These are phyloP conservation scores for Nibea albiflora DNA, from an alignment of 2,113 vertebrate genomes.

Conservation along the genomic window DNA sequence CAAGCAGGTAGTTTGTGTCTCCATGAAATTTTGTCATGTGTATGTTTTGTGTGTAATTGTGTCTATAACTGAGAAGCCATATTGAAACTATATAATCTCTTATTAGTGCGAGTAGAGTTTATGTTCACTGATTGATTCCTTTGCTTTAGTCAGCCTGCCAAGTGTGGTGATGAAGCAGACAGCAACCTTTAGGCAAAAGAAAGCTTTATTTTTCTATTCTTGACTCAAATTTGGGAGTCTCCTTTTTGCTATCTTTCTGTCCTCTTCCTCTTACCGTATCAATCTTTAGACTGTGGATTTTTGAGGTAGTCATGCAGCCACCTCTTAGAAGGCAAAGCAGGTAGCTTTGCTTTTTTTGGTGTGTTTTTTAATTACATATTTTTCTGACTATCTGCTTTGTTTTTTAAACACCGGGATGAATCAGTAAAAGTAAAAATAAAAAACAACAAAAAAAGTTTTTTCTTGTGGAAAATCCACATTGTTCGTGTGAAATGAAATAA, in stretches of 20 bases:
- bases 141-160: constrained; percentile 72
- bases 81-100: constrained; percentile 70
- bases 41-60: constrained; percentile 65
- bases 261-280: constrained; percentile 59
- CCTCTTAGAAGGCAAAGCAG: constrained; percentile 57
- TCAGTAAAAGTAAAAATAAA: constrained; percentile 65
- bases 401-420: constrained; percentile 76
- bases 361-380: constrained; percentile 80
- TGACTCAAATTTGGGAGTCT: constrained; percentile 83
- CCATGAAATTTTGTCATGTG: constrained; percentile 42
- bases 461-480: constrained; percentile 38
- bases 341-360: constrained; percentile 71
- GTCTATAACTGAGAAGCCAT: constrained; percentile 83
- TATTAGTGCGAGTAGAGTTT: constrained; percentile 63
- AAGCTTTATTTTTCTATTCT: constrained; percentile 87
- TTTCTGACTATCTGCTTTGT: constrained; percentile 76
- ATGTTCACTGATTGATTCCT: constrained; percentile 60
- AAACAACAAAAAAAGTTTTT: not conserved
- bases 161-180: constrained; percentile 71
- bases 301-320: constrained; percentile 60
- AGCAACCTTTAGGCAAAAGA: constrained; percentile 73
- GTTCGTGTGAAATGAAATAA: constrained; percentile 62
- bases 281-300: constrained; percentile 66
- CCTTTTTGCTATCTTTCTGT: constrained; percentile 81
- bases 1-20: constrained; percentile 58